These are phyloP conservation scores for Benitochromis conjunctus DNA, from an alignment of 2,113 vertebrate genomes.

Conservation along the genomic window DNA sequence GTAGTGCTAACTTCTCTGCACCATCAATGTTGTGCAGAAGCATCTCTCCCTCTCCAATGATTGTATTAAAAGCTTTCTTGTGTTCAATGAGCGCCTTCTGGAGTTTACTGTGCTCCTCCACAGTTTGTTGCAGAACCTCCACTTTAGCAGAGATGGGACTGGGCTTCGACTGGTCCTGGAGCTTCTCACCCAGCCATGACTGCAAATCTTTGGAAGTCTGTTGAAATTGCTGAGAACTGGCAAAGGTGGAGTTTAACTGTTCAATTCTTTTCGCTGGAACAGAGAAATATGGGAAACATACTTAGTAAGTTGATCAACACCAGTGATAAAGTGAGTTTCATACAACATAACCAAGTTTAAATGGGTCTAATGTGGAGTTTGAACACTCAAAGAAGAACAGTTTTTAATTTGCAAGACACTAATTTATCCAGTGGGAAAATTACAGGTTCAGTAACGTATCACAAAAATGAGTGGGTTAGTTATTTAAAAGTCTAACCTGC, in stretches of 20 bases:
- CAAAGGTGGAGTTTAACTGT: slow-evolving; percentile 86
- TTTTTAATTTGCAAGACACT: neutral
- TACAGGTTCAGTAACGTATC: neutral
- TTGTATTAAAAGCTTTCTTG: slow-evolving; percentile 78
- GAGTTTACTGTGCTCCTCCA: slow-evolving; percentile 81
- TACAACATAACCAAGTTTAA: neutral
- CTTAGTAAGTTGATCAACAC: neutral
- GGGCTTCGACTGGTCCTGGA: slow-evolving; percentile 76
- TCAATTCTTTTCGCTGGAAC: slow-evolving; percentile 82
- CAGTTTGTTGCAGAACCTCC: slow-evolving; percentile 75
- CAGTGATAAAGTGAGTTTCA: neutral
- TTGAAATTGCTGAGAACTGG: slow-evolving; percentile 92
- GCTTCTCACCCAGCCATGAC: slow-evolving; percentile 82
- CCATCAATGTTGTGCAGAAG: slow-evolving; percentile 88
- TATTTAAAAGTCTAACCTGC: slow-evolving; percentile 79
- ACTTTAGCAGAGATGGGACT: slow-evolving; percentile 78
- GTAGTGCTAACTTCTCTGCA: slow-evolving; percentile 82
- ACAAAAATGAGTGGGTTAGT: neutral
- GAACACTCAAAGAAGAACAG: neutral
- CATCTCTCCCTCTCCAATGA: slow-evolving; percentile 83
- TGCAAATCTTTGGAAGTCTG: slow-evolving; percentile 92
- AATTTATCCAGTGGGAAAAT: neutral
- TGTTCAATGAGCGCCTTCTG: slow-evolving; percentile 73
- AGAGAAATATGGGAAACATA: slow-evolving; percentile 3
- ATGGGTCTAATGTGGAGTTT: neutral